Evolutionary conservation across 2,888 invertebrate species (phyloP), one percentile per base, ranked within the genome.

Genomic region (Pteria penguin): DNA sequence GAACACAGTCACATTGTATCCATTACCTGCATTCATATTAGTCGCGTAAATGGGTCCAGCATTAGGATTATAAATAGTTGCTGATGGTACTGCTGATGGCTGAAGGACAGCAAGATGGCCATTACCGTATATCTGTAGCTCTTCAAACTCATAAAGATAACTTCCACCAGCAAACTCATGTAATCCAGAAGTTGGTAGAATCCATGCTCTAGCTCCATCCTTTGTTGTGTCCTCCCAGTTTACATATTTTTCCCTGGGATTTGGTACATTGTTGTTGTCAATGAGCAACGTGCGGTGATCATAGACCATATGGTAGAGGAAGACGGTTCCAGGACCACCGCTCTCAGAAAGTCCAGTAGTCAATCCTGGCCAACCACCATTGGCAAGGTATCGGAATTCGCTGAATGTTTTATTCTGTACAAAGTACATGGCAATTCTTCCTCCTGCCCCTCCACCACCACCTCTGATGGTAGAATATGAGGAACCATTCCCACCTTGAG

Each of bases 51-150:
- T 78, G 0, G 75, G 68, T 63, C 67, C 45, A 11, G 80, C 69
- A 24, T 78, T 81, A 0, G 80, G 57, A 66, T 57, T 52, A n/a
- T 62, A 65, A 2, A 81, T 70, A 68, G 79, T 78, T 14, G 60
- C 62, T 2, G 65, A 55, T 32, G 72, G 72, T 32, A 71, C 32
- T 26, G 66, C 54, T 22, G 65, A 32, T 22, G 86, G 86, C 14
- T 85, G 84, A 72, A 84, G 76, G 8, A 88, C 73, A 5, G 87
- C 88, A 18, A 88, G 65, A 45, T 88, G 86, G 4, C 80, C 87
- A 75, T 87, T 86, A 4, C 88, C 88, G 62, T 84, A 86, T 29
- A 88, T 84, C 79, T 88, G 88, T 22, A 88, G 75, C 63, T 88
- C 88, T 65, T 88, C 87, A 76, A 87, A 87, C 26, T 82, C 70